Conservation (phyloP, 35 echinoderm and acorn worm species). For the Amphiura filiformis region DNA sequence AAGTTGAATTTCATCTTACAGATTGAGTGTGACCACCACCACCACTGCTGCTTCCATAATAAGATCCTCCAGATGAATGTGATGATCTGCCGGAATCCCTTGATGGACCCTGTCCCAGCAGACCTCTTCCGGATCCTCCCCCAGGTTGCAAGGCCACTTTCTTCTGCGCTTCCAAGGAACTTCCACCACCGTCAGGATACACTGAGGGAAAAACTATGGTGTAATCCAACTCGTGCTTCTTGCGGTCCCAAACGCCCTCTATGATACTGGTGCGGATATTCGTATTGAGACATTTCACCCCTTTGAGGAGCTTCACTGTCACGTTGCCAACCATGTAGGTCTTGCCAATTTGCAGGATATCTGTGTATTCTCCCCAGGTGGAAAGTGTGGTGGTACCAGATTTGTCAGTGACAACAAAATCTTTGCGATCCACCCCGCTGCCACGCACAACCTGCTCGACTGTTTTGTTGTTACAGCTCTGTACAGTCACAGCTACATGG, state of each 20-base stretch:
- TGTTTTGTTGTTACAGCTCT: constrained; percentile 1
- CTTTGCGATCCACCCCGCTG: background rate
- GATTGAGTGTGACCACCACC: no score
- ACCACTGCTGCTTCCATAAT: background rate
- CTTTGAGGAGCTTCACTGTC: background rate
- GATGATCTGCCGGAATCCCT: background rate
- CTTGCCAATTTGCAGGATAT: background rate
- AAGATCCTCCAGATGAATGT: background rate
- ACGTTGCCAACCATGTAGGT: background rate
- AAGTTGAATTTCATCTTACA: no score
- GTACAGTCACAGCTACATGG: background rate
- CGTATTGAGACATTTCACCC: background rate
- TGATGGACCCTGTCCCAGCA: background rate
- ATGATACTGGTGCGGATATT: background rate
- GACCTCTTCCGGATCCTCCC: background rate
- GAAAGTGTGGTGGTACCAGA: background rate
- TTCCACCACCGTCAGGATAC: background rate
- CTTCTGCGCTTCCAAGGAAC: background rate
- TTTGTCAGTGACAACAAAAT: background rate
- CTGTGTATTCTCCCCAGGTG: background rate
- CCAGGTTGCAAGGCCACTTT: background rate
- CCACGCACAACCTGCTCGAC: background rate
- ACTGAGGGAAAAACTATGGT: background rate
- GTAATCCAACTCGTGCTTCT: constrained; percentile 7
- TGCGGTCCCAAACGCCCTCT: background rate